phyloP scores from a whole-genome alignment of 2,113 vertebrate genomes.

The Psammodynastes pulverulentus region DNA sequence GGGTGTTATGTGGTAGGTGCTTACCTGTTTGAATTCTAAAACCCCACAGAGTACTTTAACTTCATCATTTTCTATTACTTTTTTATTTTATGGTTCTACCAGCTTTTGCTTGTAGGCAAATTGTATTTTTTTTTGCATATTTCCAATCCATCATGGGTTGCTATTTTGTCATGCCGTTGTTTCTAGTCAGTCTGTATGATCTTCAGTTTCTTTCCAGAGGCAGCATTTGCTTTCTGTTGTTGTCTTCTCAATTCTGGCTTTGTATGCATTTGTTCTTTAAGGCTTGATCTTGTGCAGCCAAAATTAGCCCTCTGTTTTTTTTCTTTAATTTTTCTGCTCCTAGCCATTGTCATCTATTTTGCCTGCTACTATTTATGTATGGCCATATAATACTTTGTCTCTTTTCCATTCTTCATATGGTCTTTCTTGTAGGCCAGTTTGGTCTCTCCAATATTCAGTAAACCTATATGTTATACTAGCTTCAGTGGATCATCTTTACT shows the following conservation, averaged over 20 bases:
- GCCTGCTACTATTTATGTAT: background rate
- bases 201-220: background rate
- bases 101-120: background rate
- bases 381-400: background rate
- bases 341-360: background rate
- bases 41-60: background rate
- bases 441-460: background rate
- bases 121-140: background rate
- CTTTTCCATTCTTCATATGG: background rate
- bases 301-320: background rate
- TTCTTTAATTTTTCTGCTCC: background rate
- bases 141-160: background rate
- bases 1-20: background rate
- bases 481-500: background rate
- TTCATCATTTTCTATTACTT: background rate
- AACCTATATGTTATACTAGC: background rate
- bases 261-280: background rate
- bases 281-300: background rate
- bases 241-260: background rate
- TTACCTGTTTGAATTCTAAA: background rate
- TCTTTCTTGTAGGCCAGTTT: background rate
- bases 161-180: background rate
- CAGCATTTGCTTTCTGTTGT: background rate
- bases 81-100: background rate
- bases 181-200: background rate